These are phyloP conservation scores for Campodea augens DNA, from an alignment of 1,140 invertebrate species.

Conservation along the genomic window DNA sequence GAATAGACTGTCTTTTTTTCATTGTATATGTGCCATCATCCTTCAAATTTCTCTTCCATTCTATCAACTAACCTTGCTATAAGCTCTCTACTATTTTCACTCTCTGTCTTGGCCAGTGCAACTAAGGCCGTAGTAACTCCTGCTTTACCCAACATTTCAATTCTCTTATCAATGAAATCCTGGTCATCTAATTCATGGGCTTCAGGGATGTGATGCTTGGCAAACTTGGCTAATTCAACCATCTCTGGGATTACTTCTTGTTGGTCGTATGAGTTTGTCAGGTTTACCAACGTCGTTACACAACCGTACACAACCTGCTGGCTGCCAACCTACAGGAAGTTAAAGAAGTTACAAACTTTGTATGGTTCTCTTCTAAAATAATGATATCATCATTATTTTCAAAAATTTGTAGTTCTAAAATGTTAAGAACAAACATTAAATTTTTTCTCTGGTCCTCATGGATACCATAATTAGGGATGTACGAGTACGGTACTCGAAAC, in stretches of 20 bases:
- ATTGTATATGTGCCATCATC: no score
- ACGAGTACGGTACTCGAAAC: no score
- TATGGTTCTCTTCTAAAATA: no score
- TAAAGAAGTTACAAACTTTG: no score
- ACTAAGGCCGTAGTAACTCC: constrained; percentile 79
- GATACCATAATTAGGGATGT: no score
- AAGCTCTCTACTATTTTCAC: constrained; percentile 72
- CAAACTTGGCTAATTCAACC: constrained; percentile 93
- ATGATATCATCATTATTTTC: no score
- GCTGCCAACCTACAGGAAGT: constrained; percentile 34
- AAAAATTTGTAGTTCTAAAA: no score
- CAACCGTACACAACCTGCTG: constrained; percentile 80
- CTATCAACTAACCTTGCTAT: constrained; percentile 38
- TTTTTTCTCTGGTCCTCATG: no score
- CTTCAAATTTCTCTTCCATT: no score
- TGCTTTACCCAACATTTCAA: constrained; percentile 52
- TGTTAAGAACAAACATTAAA: no score
- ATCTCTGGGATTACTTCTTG: constrained; percentile 93
- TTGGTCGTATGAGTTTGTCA: constrained; percentile 96
- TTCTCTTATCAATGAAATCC: constrained; percentile 73
- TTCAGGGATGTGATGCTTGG: constrained; percentile 97
- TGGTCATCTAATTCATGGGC: constrained; percentile 85
- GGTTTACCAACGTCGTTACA: constrained; percentile 85
- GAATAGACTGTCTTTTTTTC: no score
- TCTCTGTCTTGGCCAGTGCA: constrained; percentile 77